Percentiles rank a stretch among this genome's conserved stretches.
These are phyloP conservation scores for Lasiurus cinereus DNA, from an alignment of 2,113 vertebrate species.

Conservation along the genomic window DNA sequence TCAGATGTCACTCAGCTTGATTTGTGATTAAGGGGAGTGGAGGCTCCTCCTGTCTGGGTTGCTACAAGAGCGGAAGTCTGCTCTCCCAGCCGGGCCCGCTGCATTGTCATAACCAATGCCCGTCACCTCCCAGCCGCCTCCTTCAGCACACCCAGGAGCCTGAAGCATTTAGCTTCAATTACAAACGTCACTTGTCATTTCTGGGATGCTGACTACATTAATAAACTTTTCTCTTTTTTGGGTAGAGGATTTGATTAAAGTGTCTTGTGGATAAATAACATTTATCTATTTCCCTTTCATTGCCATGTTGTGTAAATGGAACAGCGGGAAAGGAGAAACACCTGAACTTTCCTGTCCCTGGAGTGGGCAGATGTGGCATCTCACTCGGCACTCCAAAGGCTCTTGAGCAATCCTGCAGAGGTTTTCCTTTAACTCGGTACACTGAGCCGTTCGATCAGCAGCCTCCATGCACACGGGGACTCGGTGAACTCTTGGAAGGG, in stretches of 20 bases:
- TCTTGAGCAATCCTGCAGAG: slow-evolving; percentile 74
- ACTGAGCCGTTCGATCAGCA: slow-evolving; percentile 8
- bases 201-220: slow-evolving; percentile 83
- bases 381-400: slow-evolving; percentile 71
- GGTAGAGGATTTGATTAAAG: slow-evolving; percentile 78
- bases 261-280: slow-evolving; percentile 82
- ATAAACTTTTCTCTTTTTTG: slow-evolving; percentile 66
- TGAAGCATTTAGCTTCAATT: slow-evolving; percentile 76
- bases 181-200: slow-evolving; percentile 79
- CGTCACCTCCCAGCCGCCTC: background rate
- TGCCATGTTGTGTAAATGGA: background rate
- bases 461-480: slow-evolving; percentile 68
- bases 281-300: slow-evolving; percentile 79
- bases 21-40: slow-evolving; percentile 82
- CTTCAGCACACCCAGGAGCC: slow-evolving; percentile 21
- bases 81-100: slow-evolving; percentile 37
- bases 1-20: slow-evolving; percentile 86
- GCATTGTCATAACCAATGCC: slow-evolving; percentile 77
- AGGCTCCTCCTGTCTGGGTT: slow-evolving; percentile 81
- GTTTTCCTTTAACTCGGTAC: slow-evolving; percentile 76
- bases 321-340: background rate
- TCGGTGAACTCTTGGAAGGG: slow-evolving; percentile 74
- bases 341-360: background rate
- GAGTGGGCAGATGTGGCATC: slow-evolving; percentile 77
- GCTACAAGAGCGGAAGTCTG: slow-evolving; percentile 75